Evolutionary conservation across 2,888 invertebrate genomes (phyloP).

Genomic region (Diadegma fenestrale): DNA sequence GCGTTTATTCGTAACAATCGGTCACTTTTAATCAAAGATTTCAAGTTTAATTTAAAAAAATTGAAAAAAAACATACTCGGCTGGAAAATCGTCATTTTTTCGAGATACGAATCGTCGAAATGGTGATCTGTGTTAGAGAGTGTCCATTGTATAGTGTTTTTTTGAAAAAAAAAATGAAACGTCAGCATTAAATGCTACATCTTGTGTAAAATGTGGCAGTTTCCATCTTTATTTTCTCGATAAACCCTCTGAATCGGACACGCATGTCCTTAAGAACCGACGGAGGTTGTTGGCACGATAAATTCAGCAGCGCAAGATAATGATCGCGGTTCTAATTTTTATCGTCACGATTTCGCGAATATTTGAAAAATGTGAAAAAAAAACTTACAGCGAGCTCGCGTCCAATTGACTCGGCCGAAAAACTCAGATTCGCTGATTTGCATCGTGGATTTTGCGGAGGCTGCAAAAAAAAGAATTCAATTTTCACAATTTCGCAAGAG

Average conservation of each 20-base stretch:
- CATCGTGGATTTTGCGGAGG: slow-evolving; percentile 4
- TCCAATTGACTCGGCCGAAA: neutral
- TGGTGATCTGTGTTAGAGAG: slow-evolving; percentile 84
- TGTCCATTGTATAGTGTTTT: slow-evolving; percentile 85
- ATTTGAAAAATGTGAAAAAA: neutral
- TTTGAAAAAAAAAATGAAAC: slow-evolving; percentile 77
- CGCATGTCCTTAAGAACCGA: neutral
- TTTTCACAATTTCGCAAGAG: slow-evolving; percentile 16
- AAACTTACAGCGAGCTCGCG: neutral
- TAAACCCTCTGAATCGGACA: slow-evolving; percentile 17
- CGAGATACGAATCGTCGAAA: slow-evolving; percentile 76
- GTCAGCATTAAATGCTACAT: slow-evolving; percentile 85
- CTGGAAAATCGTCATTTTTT: slow-evolving; percentile 58
- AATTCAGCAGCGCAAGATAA: neutral
- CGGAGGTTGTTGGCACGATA: neutral
- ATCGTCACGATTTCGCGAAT: neutral
- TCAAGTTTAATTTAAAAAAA: slow-evolving; percentile 52
- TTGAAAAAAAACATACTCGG: slow-evolving; percentile 61
- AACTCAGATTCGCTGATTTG: neutral
- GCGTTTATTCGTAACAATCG: slow-evolving; percentile 71
- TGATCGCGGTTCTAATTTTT: neutral
- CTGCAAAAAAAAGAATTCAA: slow-evolving; percentile 16
- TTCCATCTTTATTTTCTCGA: slow-evolving; percentile 75
- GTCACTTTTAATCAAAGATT: slow-evolving; percentile 74
- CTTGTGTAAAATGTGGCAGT: slow-evolving; percentile 82